Conservation (phyloP, 2,113 vertebrate genomes). For the Daboia siamensis region DNA sequence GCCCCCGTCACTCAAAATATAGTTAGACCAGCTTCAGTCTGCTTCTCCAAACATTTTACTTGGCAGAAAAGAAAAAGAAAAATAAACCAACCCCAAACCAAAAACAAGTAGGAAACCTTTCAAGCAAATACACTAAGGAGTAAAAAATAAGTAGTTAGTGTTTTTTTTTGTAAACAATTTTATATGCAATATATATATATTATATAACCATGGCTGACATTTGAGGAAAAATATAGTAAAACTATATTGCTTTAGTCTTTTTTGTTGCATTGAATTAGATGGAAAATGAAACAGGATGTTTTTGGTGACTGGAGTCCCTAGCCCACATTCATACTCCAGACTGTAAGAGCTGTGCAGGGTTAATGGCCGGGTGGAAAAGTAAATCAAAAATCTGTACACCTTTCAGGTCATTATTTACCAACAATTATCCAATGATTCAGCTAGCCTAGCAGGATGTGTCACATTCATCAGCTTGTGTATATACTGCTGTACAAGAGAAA, state of each 20-base stretch:
- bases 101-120: conserved; percentile 52
- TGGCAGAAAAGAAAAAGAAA: conserved; percentile 59
- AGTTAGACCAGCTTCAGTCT: conserved; percentile 35
- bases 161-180: conserved; percentile 78
- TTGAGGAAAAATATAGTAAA: conserved; percentile 74
- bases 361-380: conserved; percentile 48
- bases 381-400: conserved; percentile 76
- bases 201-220: conserved; percentile 80
- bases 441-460: conserved; percentile 90
- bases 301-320: conserved; percentile 71
- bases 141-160: conserved; percentile 76
- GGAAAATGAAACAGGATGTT: conserved; percentile 68
- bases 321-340: conserved; percentile 73
- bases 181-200: conserved; percentile 72
- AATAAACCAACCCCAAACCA: conserved; percentile 11
- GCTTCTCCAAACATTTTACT: conserved; percentile 43
- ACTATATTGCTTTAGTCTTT: conserved; percentile 80
- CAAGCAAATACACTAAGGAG: conserved; percentile 60
- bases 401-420: conserved; percentile 87
- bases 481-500: conserved; percentile 83
- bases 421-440: conserved; percentile 82
- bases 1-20: conserved; percentile 46
- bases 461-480: conserved; percentile 85
- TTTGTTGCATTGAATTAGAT: conserved; percentile 69
- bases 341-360: conserved; percentile 62